A percentile compares a stretch with the other conserved stretches of the same genome.
These are phyloP conservation scores for Phyllotreta striolata DNA, from an alignment of 2,888 invertebrate species.

Conservation along the genomic window DNA sequence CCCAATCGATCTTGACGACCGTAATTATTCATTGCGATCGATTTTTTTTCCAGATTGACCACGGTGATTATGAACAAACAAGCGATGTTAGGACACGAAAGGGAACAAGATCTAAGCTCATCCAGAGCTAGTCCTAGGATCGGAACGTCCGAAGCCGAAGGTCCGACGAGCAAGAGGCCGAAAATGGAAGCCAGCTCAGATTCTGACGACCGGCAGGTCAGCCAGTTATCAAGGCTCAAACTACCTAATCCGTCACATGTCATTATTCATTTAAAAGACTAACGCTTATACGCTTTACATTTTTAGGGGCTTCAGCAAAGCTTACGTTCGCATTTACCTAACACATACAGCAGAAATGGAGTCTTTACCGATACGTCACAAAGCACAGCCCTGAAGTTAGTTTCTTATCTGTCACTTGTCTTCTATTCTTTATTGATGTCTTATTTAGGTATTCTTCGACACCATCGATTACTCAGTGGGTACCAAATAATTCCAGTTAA, in stretches of 20 bases:
- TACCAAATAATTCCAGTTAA: too few species aligned
- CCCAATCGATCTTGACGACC: too few species aligned
- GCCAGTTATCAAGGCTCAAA: slow-evolving; percentile 53
- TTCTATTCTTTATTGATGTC: too few species aligned
- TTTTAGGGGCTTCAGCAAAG: slow-evolving; percentile 15
- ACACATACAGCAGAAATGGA: too few species aligned
- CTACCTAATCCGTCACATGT: slow-evolving; percentile 46
- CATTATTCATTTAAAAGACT: slow-evolving; percentile 55
- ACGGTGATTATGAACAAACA: slow-evolving; percentile 55
- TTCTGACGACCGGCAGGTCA: slow-evolving; percentile 59
- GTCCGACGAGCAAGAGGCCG: slow-evolving; percentile 51
- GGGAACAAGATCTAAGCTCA: slow-evolving; percentile 48
- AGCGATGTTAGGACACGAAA: slow-evolving; percentile 48
- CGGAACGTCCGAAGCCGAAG: slow-evolving; percentile 45
- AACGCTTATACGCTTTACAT: slow-evolving; percentile 38
- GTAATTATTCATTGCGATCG: background rate
- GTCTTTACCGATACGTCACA: too few species aligned
- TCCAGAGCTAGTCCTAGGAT: slow-evolving; percentile 50
- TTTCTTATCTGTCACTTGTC: too few species aligned
- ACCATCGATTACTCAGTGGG: too few species aligned
- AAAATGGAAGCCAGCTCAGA: slow-evolving; percentile 56
- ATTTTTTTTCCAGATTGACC: slow-evolving; percentile 51
- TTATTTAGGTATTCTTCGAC: too few species aligned
- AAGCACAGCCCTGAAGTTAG: too few species aligned
- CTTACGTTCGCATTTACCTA: background rate